These are phyloP conservation scores for Sebastolobus alascanus DNA, from an alignment of 2,797 vertebrate species.

Conservation along the genomic window DNA sequence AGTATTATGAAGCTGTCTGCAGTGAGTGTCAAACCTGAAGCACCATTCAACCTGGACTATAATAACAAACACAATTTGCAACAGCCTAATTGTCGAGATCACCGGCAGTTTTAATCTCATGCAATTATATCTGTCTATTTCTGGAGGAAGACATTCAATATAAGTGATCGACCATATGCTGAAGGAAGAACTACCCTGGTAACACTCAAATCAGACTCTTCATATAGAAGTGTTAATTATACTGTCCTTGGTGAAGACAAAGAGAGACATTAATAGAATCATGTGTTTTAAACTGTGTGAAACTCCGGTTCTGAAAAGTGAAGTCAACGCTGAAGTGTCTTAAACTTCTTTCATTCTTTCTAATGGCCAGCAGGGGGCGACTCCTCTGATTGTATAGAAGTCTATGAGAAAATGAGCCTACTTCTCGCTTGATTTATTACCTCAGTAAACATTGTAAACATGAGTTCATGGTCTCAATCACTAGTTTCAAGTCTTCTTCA, in stretches of 20 bases:
- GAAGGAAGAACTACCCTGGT: not conserved
- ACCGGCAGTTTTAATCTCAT: not conserved
- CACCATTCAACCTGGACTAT: not conserved
- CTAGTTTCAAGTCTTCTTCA: too few relatives aligned
- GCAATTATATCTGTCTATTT: not conserved
- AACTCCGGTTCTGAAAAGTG: too few relatives aligned
- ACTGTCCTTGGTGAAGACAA: not conserved
- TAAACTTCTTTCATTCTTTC: too few relatives aligned
- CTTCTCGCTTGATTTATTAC: too few relatives aligned
- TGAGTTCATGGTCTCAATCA: too few relatives aligned
- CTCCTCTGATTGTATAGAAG: too few relatives aligned
- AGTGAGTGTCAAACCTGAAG: constrained; percentile 8
- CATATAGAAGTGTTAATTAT: not conserved
- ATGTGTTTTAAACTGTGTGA: not conserved
- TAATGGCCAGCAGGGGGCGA: too few relatives aligned
- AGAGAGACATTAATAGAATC: not conserved
- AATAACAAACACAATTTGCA: not conserved
- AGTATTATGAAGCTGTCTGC: constrained; percentile 44
- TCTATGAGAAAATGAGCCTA: too few relatives aligned
- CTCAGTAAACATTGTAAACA: too few relatives aligned
- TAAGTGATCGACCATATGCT: not conserved
- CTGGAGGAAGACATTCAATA: not conserved
- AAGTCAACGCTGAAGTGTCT: too few relatives aligned
- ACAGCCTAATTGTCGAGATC: not conserved
- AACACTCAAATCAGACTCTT: not conserved